A percentile compares a stretch with the other conserved stretches of the same genome.
These are phyloP conservation scores for Urocynchramus pylzowi DNA, from an alignment of 2,113 vertebrate genomes.

Conservation along the genomic window DNA sequence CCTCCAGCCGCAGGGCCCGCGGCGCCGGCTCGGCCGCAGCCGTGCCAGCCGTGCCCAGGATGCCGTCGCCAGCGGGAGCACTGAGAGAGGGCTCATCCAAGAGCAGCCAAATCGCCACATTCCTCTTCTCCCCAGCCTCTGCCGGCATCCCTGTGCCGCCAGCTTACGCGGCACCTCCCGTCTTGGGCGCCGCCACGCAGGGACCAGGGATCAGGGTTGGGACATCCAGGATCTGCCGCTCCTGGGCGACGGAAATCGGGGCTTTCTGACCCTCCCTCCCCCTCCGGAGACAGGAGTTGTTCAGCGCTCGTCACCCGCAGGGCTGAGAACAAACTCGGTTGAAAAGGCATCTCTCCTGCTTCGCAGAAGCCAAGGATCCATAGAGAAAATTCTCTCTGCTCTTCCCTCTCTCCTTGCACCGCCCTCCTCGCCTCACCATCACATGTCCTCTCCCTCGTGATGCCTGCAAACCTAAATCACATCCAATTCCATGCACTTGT, in stretches of 20 bases:
- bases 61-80: neutral
- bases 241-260: conserved; percentile 88
- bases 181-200: conserved; percentile 36
- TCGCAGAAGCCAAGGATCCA: neutral
- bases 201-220: conserved; percentile 65
- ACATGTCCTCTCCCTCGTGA: neutral
- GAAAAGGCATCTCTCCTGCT: conserved; percentile 17
- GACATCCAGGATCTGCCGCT: conserved; percentile 71
- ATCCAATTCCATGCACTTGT: neutral
- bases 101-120: conserved; percentile 68
- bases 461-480: neutral
- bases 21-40: conserved; percentile 53
- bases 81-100: conserved; percentile 61
- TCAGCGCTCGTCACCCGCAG: neutral
- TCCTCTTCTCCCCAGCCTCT: conserved; percentile 64
- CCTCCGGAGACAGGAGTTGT: neutral
- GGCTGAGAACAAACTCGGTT: neutral
- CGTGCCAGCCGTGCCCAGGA: conserved; percentile 59
- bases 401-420: neutral
- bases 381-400: neutral
- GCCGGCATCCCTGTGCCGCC: neutral
- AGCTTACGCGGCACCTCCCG: conserved; percentile 23
- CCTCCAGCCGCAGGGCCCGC: conserved; percentile 66
- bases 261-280: conserved; percentile 81
- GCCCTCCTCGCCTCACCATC: neutral